A percentile compares a stretch with the other conserved stretches of the same genome.
These are phyloP conservation scores for Isaurus tuberculatus DNA, from an alignment of 92 coral and sea anemone genomes.

Conservation along the genomic window DNA sequence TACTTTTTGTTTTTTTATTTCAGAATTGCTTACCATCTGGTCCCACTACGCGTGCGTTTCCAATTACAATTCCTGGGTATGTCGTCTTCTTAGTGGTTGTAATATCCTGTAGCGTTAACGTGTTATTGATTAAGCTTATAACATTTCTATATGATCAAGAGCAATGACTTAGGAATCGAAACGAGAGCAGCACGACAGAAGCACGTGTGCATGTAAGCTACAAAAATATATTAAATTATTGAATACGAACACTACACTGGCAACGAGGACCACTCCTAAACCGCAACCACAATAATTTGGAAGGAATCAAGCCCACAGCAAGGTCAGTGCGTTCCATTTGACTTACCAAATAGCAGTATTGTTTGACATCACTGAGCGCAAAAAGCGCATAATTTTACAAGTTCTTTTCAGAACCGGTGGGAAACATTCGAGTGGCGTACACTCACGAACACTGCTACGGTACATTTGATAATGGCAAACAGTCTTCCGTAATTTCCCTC, in stretches of 20 bases:
- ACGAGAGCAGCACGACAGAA: neutral
- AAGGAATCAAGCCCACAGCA: neutral
- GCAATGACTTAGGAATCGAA: too few species aligned
- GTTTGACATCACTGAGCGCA: too few species aligned
- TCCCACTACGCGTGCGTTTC: too few species aligned
- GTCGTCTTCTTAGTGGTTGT: too few species aligned
- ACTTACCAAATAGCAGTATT: neutral
- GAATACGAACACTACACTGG: neutral
- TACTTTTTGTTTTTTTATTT: too few species aligned
- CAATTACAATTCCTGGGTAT: too few species aligned
- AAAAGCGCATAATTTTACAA: neutral
- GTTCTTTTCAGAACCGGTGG: neutral
- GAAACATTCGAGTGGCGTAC: neutral
- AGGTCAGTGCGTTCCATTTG: neutral
- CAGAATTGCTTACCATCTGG: too few species aligned
- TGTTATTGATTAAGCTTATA: too few species aligned
- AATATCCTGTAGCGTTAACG: too few species aligned
- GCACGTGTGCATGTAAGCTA: too few species aligned
- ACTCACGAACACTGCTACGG: neutral
- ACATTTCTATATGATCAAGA: neutral
- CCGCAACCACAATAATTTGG: neutral
- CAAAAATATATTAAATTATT: neutral
- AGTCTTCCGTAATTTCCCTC: conserved; percentile 14
- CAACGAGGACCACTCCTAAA: neutral
- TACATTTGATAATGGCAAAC: conserved; percentile 1